A percentile compares a stretch with the other conserved stretches of the same genome.
These are phyloP conservation scores for Gorsachius magnificus DNA, from an alignment of 2,797 vertebrate species.

Conservation along the genomic window DNA sequence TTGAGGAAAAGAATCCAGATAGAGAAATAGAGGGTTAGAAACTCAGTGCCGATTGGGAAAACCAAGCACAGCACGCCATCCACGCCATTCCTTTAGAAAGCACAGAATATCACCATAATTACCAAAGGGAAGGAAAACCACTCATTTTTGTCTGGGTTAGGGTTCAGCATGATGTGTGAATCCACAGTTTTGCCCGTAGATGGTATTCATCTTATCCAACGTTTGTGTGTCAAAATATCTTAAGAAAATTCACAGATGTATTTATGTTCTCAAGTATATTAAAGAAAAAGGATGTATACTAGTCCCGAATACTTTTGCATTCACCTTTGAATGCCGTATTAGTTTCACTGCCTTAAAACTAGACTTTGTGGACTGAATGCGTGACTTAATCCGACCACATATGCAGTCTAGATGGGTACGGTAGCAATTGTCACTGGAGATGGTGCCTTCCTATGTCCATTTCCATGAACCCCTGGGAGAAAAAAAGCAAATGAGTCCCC, in stretches of 20 bases:
- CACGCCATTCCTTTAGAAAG: background rate
- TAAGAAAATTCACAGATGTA: background rate
- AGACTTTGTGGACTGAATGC: background rate
- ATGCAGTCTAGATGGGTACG: fast-evolving
- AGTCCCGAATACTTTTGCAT: background rate
- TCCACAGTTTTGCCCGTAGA: background rate
- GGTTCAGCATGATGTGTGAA: background rate
- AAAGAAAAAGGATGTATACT: background rate
- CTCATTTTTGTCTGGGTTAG: background rate
- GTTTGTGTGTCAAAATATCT: background rate
- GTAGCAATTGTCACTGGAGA: background rate
- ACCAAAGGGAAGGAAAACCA: background rate
- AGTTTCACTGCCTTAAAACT: background rate
- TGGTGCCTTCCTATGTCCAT: background rate
- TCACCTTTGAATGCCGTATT: background rate
- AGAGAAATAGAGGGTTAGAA: background rate
- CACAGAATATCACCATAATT: background rate
- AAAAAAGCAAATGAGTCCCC: background rate
- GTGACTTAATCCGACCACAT: fast-evolving
- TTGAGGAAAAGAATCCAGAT: background rate
- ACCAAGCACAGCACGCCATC: background rate
- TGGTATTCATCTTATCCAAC: background rate
- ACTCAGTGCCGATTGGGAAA: fast-evolving
- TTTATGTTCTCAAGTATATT: background rate
- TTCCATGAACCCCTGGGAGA: background rate